phyloP scores from a whole-genome alignment of 1,140 invertebrate species.

The Zelostemma sp. region DNA sequence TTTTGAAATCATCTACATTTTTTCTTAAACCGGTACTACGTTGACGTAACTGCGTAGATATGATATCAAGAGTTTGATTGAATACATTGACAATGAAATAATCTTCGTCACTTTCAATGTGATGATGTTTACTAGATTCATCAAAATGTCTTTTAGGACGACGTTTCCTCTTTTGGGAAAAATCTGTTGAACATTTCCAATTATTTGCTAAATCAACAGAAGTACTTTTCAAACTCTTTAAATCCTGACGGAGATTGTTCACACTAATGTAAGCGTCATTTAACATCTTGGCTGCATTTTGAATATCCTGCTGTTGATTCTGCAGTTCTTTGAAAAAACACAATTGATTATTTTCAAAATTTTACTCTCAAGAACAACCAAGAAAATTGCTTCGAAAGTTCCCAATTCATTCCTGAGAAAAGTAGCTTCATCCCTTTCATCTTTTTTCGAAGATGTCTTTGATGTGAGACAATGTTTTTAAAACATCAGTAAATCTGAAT shows the following conservation, averaged over 20 bases:
- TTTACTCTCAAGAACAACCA: background rate
- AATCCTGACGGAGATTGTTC: background rate
- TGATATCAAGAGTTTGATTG: background rate
- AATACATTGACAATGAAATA: background rate
- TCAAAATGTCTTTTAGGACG: background rate
- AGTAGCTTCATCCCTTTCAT: slow-evolving; percentile 5
- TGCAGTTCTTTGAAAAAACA: slow-evolving; percentile 1
- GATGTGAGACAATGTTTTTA: slow-evolving; percentile 22
- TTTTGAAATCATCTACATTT: background rate
- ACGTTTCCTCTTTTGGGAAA: background rate
- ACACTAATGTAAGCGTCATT: background rate
- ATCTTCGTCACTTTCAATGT: background rate
- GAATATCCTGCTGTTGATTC: slow-evolving; percentile 1
- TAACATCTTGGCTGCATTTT: slow-evolving; percentile 1
- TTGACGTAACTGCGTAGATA: background rate
- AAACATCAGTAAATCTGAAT: slow-evolving; percentile 11
- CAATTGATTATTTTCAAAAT: slow-evolving; percentile 1
- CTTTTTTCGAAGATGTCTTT: slow-evolving; percentile 9
- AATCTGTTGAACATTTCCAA: background rate
- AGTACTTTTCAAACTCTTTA: background rate
- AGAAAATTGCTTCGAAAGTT: slow-evolving; percentile 14
- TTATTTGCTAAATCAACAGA: background rate
- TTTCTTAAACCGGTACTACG: background rate
- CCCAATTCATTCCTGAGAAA: slow-evolving; percentile 23
- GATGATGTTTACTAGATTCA: too few relatives aligned